phyloP scores from a whole-genome alignment of 2,113 vertebrate genomes.

The Sminthopsis crassicaudata region DNA sequence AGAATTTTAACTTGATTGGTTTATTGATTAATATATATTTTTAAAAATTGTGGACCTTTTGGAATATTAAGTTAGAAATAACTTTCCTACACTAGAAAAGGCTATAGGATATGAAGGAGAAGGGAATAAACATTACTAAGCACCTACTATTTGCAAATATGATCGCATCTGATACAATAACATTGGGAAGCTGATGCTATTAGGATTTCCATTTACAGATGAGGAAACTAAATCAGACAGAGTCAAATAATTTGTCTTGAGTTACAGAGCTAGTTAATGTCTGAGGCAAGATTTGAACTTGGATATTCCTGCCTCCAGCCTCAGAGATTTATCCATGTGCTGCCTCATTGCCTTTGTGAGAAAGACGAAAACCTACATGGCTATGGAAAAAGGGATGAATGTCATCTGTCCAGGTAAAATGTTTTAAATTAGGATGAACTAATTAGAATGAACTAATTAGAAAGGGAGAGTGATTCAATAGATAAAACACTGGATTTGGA shows the following conservation, averaged over 20 bases:
- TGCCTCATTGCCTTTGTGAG: neutral
- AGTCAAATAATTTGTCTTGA: neutral
- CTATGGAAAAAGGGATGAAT: neutral
- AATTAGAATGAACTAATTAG: neutral
- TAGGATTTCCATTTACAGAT: neutral
- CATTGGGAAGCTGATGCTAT: neutral
- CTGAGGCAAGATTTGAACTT: neutral
- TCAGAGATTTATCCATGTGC: neutral
- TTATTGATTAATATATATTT: neutral
- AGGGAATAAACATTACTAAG: neutral
- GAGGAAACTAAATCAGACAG: neutral
- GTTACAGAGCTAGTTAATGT: neutral
- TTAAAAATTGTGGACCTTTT: neutral
- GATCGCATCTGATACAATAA: neutral
- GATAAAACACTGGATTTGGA: neutral
- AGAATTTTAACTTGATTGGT: neutral
- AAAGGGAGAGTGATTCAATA: neutral
- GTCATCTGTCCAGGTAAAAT: constrained; percentile 3
- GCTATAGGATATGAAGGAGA: neutral
- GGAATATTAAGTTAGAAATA: neutral
- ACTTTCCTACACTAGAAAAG: neutral
- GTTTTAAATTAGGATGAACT: constrained; percentile 69
- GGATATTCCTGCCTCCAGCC: neutral
- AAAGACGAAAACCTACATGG: neutral
- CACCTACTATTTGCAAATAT: neutral